These are phyloP conservation scores for Periparus ater DNA, from an alignment of 2,797 vertebrate genomes.

Conservation along the genomic window DNA sequence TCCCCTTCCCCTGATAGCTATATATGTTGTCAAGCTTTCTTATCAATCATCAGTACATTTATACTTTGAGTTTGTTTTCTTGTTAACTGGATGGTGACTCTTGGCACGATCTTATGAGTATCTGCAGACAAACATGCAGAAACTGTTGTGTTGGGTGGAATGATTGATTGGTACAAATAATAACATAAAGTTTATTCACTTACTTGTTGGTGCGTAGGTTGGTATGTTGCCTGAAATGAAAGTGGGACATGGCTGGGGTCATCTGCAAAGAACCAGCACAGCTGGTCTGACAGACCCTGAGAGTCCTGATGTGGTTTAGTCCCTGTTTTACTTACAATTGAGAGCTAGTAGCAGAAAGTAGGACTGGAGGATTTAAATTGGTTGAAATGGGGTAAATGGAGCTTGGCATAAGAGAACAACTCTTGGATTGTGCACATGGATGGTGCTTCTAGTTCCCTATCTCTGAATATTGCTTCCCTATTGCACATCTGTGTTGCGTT, in stretches of 20 bases:
- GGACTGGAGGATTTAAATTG: neutral
- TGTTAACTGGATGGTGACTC: neutral
- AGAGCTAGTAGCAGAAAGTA: neutral
- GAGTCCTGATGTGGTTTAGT: neutral
- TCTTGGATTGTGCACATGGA: neutral
- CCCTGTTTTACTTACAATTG: neutral
- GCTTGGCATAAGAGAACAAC: neutral
- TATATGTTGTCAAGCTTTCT: neutral
- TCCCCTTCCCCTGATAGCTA: fast-evolving
- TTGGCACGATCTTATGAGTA: neutral
- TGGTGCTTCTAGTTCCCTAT: neutral
- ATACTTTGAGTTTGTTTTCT: neutral
- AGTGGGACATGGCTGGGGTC: neutral
- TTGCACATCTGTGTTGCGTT: neutral
- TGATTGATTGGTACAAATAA: neutral
- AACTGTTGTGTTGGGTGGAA: neutral
- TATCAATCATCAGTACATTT: neutral
- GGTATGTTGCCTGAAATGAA: neutral
- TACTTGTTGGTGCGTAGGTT: neutral
- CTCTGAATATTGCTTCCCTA: neutral
- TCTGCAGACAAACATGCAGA: neutral
- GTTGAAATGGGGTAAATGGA: neutral
- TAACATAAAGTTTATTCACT: neutral
- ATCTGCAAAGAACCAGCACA: neutral
- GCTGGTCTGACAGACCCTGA: neutral